A percentile compares a stretch with the other conserved stretches of the same genome.
Conservation (phyloP, 30 jellyfish, hydroid and myxozoan species). For the Aurelia sp. region DNA sequence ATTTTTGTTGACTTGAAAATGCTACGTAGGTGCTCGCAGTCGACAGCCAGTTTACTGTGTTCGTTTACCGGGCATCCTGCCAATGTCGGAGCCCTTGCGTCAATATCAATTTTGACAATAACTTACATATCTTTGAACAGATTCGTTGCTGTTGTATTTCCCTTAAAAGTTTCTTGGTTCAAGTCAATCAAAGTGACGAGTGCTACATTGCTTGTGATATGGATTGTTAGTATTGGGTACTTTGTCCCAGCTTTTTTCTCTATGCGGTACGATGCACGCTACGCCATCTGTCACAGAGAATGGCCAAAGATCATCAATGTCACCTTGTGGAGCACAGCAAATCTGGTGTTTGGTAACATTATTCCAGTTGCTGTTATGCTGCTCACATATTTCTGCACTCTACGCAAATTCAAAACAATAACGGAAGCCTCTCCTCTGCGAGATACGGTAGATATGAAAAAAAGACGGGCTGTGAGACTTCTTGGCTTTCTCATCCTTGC, state of each 20-base stretch:
- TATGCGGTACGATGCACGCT: slow-evolving; percentile 15
- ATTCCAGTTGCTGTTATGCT: slow-evolving; percentile 30
- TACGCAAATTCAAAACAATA: slow-evolving; percentile 17
- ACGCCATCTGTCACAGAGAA: slow-evolving; percentile 44
- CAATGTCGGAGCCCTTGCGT: slow-evolving; percentile 63
- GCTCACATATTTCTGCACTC: slow-evolving; percentile 15
- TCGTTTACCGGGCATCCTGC: slow-evolving; percentile 75
- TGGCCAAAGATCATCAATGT: slow-evolving; percentile 50
- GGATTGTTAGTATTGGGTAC: slow-evolving; percentile 23
- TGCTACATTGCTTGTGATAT: neutral
- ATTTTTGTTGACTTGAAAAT: slow-evolving; percentile 42
- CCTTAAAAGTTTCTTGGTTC: slow-evolving; percentile 6
- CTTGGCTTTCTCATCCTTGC: slow-evolving; percentile 53
- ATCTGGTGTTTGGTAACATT: slow-evolving; percentile 6
- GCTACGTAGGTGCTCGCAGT: slow-evolving; percentile 12
- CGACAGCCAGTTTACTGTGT: slow-evolving; percentile 44
- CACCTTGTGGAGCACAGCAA: slow-evolving; percentile 4
- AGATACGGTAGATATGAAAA: slow-evolving; percentile 2
- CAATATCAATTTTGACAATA: slow-evolving; percentile 36
- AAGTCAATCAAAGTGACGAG: too few relatives aligned
- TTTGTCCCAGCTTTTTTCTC: slow-evolving; percentile 14
- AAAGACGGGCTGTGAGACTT: slow-evolving; percentile 16
- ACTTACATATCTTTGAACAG: slow-evolving; percentile 49
- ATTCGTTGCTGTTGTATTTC: slow-evolving; percentile 27
- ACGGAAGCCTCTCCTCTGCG: slow-evolving; percentile 1